Evolutionary conservation across 2,888 invertebrate genomes (phyloP).

Genomic region (Sarcophaga caerulescens): DNA sequence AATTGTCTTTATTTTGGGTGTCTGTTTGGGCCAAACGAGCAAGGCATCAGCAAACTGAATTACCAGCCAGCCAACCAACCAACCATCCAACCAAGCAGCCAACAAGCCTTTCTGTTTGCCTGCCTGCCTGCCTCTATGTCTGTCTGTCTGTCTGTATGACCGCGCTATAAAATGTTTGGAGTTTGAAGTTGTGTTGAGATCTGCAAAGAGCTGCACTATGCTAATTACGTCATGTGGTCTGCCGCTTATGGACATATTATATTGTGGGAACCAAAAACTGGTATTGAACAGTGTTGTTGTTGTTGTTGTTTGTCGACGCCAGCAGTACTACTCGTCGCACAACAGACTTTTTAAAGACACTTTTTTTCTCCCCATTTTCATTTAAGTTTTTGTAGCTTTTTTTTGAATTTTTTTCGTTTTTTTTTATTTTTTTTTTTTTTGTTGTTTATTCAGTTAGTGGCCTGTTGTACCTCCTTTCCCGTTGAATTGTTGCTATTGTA

Average conservation of each 20-base stretch:
- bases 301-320: slow-evolving; percentile 71
- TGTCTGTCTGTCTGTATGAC: slow-evolving; percentile 20
- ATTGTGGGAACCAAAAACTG: slow-evolving; percentile 81
- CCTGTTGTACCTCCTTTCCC: slow-evolving; percentile 55
- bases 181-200: slow-evolving; percentile 52
- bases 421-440: slow-evolving; percentile 8
- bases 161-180: slow-evolving; percentile 1
- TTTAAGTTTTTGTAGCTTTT: slow-evolving; percentile 1
- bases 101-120: not conserved
- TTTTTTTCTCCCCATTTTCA: slow-evolving; percentile 38
- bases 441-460: slow-evolving; percentile 33
- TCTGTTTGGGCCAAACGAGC: slow-evolving; percentile 43
- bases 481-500: slow-evolving; percentile 73
- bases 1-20: slow-evolving; percentile 61
- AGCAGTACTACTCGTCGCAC: slow-evolving; percentile 60
- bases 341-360: slow-evolving; percentile 61
- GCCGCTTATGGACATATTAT: slow-evolving; percentile 77
- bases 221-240: slow-evolving; percentile 80
- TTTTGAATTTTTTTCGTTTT: not conserved
- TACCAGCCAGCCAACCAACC: slow-evolving; percentile 8
- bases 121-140: slow-evolving; percentile 40
- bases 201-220: slow-evolving; percentile 77
- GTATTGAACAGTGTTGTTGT: slow-evolving; percentile 74
- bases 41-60: not conserved
- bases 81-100: not conserved